A percentile compares a stretch with the other conserved stretches of the same genome.
phyloP scores from a whole-genome alignment of 2,113 vertebrate genomes.

The Cheirogaleus medius region DNA sequence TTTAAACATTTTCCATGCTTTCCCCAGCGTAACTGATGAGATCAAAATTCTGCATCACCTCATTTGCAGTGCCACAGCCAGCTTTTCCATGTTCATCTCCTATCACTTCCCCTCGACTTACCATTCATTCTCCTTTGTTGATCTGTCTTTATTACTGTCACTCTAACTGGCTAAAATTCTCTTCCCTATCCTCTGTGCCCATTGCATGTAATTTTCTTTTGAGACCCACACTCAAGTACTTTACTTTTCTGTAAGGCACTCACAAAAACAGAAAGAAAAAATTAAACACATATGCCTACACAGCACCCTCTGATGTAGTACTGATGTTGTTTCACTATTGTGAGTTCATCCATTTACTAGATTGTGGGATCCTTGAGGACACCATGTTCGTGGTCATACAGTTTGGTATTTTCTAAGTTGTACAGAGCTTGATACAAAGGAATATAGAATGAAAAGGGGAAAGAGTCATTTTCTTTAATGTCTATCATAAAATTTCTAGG shows the following conservation, averaged over 20 bases:
- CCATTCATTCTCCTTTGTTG: no score
- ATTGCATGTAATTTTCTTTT: not conserved
- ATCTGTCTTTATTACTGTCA: not conserved
- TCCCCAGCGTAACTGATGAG: not conserved
- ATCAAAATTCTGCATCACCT: not conserved
- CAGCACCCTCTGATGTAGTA: not conserved
- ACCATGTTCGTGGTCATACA: not conserved
- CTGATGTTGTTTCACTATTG: rapidly evolving
- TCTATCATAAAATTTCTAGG: no score
- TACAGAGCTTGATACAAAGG: not conserved
- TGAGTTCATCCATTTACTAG: no score
- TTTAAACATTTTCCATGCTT: not conserved
- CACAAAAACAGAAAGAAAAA: not conserved
- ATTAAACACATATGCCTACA: not conserved
- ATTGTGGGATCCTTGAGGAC: not conserved
- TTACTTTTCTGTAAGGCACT: not conserved
- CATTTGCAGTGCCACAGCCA: not conserved
- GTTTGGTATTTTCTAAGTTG: not conserved
- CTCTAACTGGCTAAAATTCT: not conserved
- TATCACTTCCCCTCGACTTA: no score
- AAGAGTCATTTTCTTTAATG: not conserved
- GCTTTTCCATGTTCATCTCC: not conserved
- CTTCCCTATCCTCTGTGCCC: not conserved
- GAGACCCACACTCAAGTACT: not conserved
- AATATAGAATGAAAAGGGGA: not conserved